Percentiles rank a stretch among this genome's conserved stretches.
phyloP scores from a whole-genome alignment of 1,140 invertebrate species.

The Lordiphosa clarofinis region DNA sequence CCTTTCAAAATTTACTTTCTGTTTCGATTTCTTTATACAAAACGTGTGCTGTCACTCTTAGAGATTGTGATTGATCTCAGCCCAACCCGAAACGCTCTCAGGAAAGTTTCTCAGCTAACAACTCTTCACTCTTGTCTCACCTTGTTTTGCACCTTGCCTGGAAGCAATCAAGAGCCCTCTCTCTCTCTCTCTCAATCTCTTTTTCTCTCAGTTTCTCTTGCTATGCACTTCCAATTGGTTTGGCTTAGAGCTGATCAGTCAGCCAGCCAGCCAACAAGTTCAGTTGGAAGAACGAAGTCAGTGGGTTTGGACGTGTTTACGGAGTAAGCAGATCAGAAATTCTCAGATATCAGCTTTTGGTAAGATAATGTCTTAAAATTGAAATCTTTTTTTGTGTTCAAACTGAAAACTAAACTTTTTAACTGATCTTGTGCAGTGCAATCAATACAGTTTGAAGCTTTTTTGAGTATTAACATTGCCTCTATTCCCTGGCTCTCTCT shows the following conservation, averaged over 20 bases:
- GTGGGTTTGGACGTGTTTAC: conserved; percentile 59
- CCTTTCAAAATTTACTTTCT: too few relatives aligned
- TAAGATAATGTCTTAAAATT: conserved; percentile 1
- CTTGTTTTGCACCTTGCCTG: too few relatives aligned
- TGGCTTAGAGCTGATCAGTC: conserved; percentile 7
- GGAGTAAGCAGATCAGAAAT: conserved; percentile 10
- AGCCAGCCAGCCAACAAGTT: conserved; percentile 28
- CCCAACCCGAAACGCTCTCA: too few relatives aligned
- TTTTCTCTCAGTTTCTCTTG: neutral
- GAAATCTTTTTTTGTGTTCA: neutral
- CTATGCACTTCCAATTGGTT: neutral
- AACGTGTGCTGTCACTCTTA: too few relatives aligned
- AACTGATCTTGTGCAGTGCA: neutral
- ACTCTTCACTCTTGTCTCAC: too few relatives aligned
- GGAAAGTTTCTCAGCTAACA: too few relatives aligned
- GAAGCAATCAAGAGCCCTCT: too few relatives aligned
- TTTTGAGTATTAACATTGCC: neutral
- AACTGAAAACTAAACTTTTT: conserved; percentile 2
- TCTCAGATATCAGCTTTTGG: conserved; percentile 3
- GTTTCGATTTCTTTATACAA: too few relatives aligned
- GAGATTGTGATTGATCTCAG: too few relatives aligned
- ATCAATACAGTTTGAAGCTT: neutral
- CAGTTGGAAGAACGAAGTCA: conserved; percentile 63
- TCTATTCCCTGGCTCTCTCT: neutral
- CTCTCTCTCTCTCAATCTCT: conserved; percentile 1